Base-by-base conservation (phyloP, 2,888 invertebrate genomes). In the Macaria notata region DNA sequence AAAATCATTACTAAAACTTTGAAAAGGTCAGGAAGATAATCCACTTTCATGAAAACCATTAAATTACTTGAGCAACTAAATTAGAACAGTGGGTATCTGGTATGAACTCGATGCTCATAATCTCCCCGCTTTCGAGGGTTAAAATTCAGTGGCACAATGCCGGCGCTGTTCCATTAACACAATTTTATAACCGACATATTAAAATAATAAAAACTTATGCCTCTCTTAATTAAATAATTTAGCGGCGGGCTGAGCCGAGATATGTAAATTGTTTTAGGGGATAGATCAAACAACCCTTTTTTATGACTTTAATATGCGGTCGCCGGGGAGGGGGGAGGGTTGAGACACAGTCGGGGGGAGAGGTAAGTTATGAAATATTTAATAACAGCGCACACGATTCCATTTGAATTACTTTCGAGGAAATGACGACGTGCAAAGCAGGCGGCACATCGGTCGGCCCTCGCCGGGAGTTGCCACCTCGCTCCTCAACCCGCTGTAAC, bases 201-300 rank as follows among this genome's bases (percentile, higher is more conserved):
- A 89, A 92, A 92, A 92, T 92, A 92, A 92, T 92, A 92, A 92
- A 92, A 92, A 92, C 92, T 92, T 92, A 92, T 90, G 92, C 89
- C 92, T 89, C 92, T 88, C 92, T 92, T 92, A 92, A 92, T 92
- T 92, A 92, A 92, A 92, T 92, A 92, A 92, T 92, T 92, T 90
- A 91, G 89, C 88, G 81, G 87, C 85, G 83, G 83, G 81, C 82
- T 84, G 86, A 84, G 86, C 86, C 86, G 87, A 89, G 92, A 92
- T 92, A 92, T 92, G 92, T 92, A 92, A 92, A 92, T 92, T 92
- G 92, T 92, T 92, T 91, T 88, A 88, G 88, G 90, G 92, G 91
- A 92, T 92, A 92, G 90, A 92, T 92, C 91, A 92, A 92, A 92
- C 87, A 92, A 92, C 92, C 92, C 92, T 92, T 92, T 92, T 92